Evolutionary conservation across 2,797 vertebrate species (phyloP).

Genomic region (Percopsis omiscomaycus): DNA sequence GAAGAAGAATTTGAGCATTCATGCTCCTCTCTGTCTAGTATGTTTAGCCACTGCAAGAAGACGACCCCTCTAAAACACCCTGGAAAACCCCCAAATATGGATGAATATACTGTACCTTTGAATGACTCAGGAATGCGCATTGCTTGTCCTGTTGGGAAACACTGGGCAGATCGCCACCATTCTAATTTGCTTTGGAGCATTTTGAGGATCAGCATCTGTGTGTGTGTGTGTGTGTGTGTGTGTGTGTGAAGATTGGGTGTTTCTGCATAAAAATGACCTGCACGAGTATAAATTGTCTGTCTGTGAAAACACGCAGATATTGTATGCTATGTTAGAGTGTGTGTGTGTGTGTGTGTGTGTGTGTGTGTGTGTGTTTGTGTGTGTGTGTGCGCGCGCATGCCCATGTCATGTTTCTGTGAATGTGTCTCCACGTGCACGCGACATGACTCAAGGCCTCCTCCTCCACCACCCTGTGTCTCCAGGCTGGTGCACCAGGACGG

Average conservation of each 20-base stretch:
- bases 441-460: neutral
- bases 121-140: slow-evolving; percentile 52
- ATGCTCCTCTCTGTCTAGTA: slow-evolving; percentile 45
- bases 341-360: slow-evolving; percentile 4
- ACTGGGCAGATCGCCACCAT: slow-evolving; percentile 39
- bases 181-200: slow-evolving; percentile 48
- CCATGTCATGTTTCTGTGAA: neutral
- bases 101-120: slow-evolving; percentile 70
- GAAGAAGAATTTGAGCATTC: slow-evolving; percentile 80
- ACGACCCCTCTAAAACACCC: slow-evolving; percentile 15
- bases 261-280: neutral
- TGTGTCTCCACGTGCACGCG: slow-evolving; percentile 8
- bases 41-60: slow-evolving; percentile 38
- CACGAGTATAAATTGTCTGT: neutral
- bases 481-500: slow-evolving; percentile 93
- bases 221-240: slow-evolving; percentile 14
- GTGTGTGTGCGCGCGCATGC: neutral
- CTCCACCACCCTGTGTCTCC: slow-evolving; percentile 24
- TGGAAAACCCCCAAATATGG: slow-evolving; percentile 8
- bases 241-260: slow-evolving; percentile 2
- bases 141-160: slow-evolving; percentile 35
- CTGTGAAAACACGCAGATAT: slow-evolving; percentile 6
- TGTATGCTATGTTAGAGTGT: neutral
- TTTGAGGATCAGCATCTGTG: slow-evolving; percentile 32
- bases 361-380: neutral